Percentiles rank a stretch among this genome's conserved stretches.
Evolutionary conservation across 2,797 vertebrate genomes (phyloP).

Genomic region (Champsocephalus esox): DNA sequence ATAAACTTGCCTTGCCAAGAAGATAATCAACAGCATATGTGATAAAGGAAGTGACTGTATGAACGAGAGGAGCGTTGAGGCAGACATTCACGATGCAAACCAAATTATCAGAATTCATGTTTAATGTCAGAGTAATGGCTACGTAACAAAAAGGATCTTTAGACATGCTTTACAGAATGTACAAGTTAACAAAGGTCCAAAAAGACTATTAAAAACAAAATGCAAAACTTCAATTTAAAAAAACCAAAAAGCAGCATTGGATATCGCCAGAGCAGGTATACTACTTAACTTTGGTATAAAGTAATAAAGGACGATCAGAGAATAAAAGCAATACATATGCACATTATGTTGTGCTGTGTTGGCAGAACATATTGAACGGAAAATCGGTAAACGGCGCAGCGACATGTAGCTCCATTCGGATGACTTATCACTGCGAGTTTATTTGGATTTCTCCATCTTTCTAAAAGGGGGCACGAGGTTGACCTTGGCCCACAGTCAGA

Average conservation of each 20-base stretch:
- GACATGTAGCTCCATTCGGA: conserved; percentile 12
- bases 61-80: neutral
- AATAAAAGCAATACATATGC: conserved; percentile 53
- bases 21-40: neutral
- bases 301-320: conserved; percentile 59
- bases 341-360: conserved; percentile 39
- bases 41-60: neutral
- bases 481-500: conserved; percentile 16
- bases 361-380: conserved; percentile 24
- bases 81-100: conserved; percentile 17
- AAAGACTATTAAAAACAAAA: conserved; percentile 57
- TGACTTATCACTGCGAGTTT: conserved; percentile 17
- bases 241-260: conserved; percentile 80
- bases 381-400: conserved; percentile 12
- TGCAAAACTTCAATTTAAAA: conserved; percentile 43
- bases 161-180: conserved; percentile 88
- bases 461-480: conserved; percentile 7
- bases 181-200: conserved; percentile 77
- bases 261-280: conserved; percentile 74
- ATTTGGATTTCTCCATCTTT: conserved; percentile 12
- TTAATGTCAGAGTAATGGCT: conserved; percentile 85
- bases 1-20: neutral
- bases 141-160: conserved; percentile 82
- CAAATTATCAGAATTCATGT: conserved; percentile 69
- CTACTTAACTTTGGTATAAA: conserved; percentile 86